Evolutionary conservation across 2,113 vertebrate species (phyloP), one percentile per base, ranked within the genome.

Genomic region (Neogale vison): DNA sequence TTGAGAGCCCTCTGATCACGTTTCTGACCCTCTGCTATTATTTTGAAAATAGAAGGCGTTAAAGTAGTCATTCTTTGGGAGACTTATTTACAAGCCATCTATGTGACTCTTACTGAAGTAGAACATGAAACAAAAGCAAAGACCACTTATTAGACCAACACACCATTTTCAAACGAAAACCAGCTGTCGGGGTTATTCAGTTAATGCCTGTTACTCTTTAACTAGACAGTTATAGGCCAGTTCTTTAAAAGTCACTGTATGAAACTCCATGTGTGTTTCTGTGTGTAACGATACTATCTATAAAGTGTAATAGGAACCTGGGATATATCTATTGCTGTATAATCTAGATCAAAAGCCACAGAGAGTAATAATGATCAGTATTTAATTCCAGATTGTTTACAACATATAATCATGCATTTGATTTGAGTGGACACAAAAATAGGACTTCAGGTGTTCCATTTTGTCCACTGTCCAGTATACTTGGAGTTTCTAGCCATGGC

Each of bases 161-260:
- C 4, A 50, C 13, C 31, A 55, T 96, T 93, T 95, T 45, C 20
- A 90, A 95, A 96, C 67, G 47, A 76, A 91, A 95, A 92, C 59
- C 72, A 95, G 61, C 69, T 88, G 92, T 81, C 14, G 34, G 23
- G 18, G 34, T 76, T 84, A 20, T 86, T 79, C 83, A 96, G 14
- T 74, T 86, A 21, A 21, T 9, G 34, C 42, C 76, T 61, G 50
- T 81, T 29, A 85, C 42, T 93, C 39, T 97, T 96, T 92, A 63
- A 90, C 34, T 29, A 96, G 83, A 84, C 67, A 47, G 17, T 57
- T 42, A 71, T 15, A 91, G 94, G 34, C 14, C 21, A 39, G 0
- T 93, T 94, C 94, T 96, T 50, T 92, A 59, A 83, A 92, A 97
- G 95, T 57, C 50, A 87, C 13, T 34, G 31, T 90, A 92, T 97